Percentiles rank a stretch among this genome's conserved stretches.
Evolutionary conservation across 1,140 invertebrate genomes (phyloP).

Genomic region (Linepithema humile): DNA sequence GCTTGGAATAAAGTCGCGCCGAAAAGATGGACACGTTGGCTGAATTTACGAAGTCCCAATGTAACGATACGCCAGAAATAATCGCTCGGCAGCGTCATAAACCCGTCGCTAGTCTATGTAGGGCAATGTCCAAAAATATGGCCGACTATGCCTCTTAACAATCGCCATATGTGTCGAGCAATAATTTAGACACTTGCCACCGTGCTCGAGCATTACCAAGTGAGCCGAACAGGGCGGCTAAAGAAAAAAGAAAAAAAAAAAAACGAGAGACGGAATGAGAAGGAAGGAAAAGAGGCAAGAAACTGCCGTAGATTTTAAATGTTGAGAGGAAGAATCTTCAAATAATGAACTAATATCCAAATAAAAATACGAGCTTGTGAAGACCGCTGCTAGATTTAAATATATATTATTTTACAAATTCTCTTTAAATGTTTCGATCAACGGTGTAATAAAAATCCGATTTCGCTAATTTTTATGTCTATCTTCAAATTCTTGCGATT

Average conservation of each 20-base stretch:
- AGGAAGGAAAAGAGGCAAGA: slow-evolving; percentile 2
- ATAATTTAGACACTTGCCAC: slow-evolving; percentile 59
- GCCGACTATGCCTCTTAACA: slow-evolving; percentile 37
- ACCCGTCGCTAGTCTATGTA: slow-evolving; percentile 47
- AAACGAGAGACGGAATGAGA: background rate
- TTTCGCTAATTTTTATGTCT: too few species aligned
- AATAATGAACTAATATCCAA: too few species aligned
- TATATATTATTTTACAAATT: too few species aligned
- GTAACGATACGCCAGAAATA: slow-evolving; percentile 49
- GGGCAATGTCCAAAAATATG: slow-evolving; percentile 55
- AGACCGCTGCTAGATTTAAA: too few species aligned
- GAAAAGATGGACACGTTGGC: slow-evolving; percentile 7
- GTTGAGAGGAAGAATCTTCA: too few species aligned
- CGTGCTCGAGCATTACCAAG: slow-evolving; percentile 50
- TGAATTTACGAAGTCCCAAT: slow-evolving; percentile 9
- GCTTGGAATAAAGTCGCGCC: background rate
- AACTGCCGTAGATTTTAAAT: too few species aligned
- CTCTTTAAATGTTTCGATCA: too few species aligned
- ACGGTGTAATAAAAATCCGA: too few species aligned
- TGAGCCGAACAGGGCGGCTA: slow-evolving; percentile 24
- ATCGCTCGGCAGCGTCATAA: slow-evolving; percentile 34
- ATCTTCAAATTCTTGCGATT: background rate
- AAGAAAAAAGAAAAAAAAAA: slow-evolving; percentile 3
- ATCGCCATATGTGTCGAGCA: slow-evolving; percentile 54
- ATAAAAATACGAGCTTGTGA: too few species aligned